phyloP scores from a whole-genome alignment of 2,888 invertebrate genomes.

The Xestoiulus laeticollis region DNA sequence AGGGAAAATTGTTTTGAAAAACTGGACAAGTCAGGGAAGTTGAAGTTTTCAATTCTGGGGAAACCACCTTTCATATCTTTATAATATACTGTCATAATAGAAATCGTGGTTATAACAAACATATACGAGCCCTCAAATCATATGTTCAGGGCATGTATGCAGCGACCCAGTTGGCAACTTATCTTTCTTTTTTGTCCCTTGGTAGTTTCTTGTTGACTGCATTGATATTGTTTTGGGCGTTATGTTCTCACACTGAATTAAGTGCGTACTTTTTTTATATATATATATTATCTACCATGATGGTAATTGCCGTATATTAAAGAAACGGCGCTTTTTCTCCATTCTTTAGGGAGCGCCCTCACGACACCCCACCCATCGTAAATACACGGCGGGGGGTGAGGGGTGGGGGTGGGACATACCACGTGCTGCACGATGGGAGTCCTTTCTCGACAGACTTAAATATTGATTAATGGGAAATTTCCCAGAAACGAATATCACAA shows the following conservation, averaged over 20 bases:
- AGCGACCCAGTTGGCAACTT: conserved; percentile 27
- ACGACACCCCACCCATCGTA: conserved; percentile 23
- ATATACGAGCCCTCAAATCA: not conserved
- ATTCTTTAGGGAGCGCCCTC: not conserved
- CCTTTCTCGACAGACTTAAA: conserved; percentile 39
- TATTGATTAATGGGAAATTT: conserved; percentile 51
- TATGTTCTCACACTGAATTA: conserved; percentile 17
- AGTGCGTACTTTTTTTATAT: not conserved
- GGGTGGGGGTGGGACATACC: not conserved
- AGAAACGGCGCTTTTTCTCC: not conserved
- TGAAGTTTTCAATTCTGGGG: too few relatives aligned
- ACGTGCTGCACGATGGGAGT: conserved; percentile 11
- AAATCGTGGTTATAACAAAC: not conserved
- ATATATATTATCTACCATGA: not conserved
- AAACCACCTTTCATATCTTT: too few relatives aligned
- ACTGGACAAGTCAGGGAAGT: too few relatives aligned
- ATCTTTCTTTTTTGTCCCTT: not conserved
- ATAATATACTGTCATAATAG: not conserved
- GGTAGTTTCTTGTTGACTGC: conserved; percentile 13
- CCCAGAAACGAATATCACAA: not conserved
- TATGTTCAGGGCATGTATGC: not conserved
- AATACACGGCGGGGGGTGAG: not conserved
- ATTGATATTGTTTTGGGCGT: conserved; percentile 25
- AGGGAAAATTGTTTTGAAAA: too few relatives aligned
- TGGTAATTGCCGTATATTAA: conserved; percentile 33